Base-by-base conservation (phyloP, 2,888 invertebrate genomes). In the Himalopsyche tibetana region DNA sequence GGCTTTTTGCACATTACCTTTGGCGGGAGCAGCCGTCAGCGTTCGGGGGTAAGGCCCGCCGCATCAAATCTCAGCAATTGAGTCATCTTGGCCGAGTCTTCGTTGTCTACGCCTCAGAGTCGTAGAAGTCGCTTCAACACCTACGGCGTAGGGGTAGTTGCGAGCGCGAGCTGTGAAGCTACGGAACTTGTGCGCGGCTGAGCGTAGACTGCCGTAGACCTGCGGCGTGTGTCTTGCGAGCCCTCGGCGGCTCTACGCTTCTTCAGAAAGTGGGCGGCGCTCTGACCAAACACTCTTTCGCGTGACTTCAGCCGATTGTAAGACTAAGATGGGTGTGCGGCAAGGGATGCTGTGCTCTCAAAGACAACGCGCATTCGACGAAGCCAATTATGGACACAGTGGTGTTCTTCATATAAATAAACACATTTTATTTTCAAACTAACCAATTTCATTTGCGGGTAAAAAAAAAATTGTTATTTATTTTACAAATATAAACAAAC, bases 1-100 rank as follows among this genome's bases (percentile, higher is more conserved):
- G 12, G 15, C 15, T 51, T 51, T 15, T 51, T 51, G 51, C 2
- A 51, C 51, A 63, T n/a, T 88, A 93, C 93, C 93, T 93, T 93
- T 90, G 90, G 92, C 90, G 92, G 92, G 88, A 93, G 93, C 92
- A 93, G 92, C 89, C 93, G 93, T 93, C 93, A 93, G 93, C 93
- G 93, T 90, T 93, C 93, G 89, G 93, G 93, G 82, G 93, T 93
- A 80, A 93, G 91, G 88, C 93, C 90, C 89, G 92, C 91, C 92
- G 92, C 91, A 90, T 93, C 93, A 90, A 93, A 92, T 89, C 92
- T 91, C 88, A 93, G 92, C 86, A 92, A 90, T 88, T 91, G 91
- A 88, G 92, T 90, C 93, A 93, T 93, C 89, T 80, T 83, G 63
- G n/a, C 63, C 19, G 63, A 45, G 55, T 45, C 36, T 83, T 51